Evolutionary conservation across 2,113 vertebrate genomes (phyloP), one percentile per base, ranked within the genome.

Genomic region (Charina bottae): DNA sequence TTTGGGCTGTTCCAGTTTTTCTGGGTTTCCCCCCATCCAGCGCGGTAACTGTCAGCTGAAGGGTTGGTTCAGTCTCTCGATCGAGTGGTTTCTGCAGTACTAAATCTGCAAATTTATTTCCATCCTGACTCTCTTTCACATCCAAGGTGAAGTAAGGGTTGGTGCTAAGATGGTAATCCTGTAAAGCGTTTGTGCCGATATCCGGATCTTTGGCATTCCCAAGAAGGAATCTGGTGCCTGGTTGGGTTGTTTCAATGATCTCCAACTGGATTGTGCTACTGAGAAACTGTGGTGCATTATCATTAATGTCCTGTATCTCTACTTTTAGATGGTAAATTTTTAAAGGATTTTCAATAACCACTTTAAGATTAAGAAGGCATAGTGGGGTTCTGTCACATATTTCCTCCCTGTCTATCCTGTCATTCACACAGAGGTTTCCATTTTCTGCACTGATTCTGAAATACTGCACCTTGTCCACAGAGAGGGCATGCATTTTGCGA

Each of bases 291-390:
- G 86, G 86, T 24, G 55, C 37, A 58, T 87, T 59, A 23, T 87
- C 86, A 87, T 87, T 87, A 42, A 87, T 87, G 9, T 87, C 86
- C 37, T 87, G n/a, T 58, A 87, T 42, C n/a, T 37, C 86, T 59
- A 87, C 33, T 23, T 37, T 59, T 33, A 87, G 28, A 59, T 87
- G 86, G 86, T 59, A 59, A 59, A 87, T 58, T 7, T 59, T 42
- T n/a, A 87, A 33, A 1, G 86, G 86, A 37, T 87, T 87, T 87
- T 87, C 86, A 87, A 87, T 37, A 12, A 87, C 56, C 56, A 87
- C 33, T 37, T 87, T 11, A 24, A 87, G 12, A 37, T 87, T 26
- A 59, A 87, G 56, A 24, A 87, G 13, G 37, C 86, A 87, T 6
- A 59, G 55, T 58, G 56, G n/a, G 37, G 2, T 37, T 59, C 4